Base-by-base conservation (phyloP, 2,888 invertebrate genomes). In the Drepana falcataria region DNA sequence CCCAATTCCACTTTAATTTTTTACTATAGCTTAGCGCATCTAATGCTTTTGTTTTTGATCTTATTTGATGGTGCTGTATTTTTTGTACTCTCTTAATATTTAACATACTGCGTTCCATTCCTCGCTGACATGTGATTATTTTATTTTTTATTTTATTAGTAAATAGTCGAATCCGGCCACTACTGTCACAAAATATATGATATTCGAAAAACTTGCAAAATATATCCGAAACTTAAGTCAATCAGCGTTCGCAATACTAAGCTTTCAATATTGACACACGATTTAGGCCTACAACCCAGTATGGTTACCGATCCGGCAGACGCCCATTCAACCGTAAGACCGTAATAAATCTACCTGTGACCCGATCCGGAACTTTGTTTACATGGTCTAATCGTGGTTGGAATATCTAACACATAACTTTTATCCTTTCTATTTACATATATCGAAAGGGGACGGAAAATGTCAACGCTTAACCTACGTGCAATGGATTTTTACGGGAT, bases 321-420 rank as follows among this genome's bases (percentile, higher is more conserved):
- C 48, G 48, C 53, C 53, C 48, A 48, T 53, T 48, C 37, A 40
- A 53, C 53, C 53, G 48, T 49, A 9, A 49, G 53, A 61, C 63
- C 66, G 61, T 64, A 63, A 68, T 68, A 68, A 68, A 68, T 68
- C 66, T 59, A 61, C 61, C 63, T 65, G 65, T 63, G 64, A 59
- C 59, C 59, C 57, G 51, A 59, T 57, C 53, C 49, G 53, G 56
- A 59, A 59, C 55, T 60, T 59, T 60, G 63, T 65, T 65, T 62
- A 59, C 65, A 61, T 55, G 55, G 61, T 57, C 59, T 54, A 55
- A 52, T 55, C 65, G 65, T 64, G 64, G 53, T 48, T 49, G 49
- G 68, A 65, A 66, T 66, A 60, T 56, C 53, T 48, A 48, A 54
- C 48, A 34, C 41, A 51, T 51, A 35, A 51, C 35, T 40, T 34